A percentile compares a stretch with the other conserved stretches of the same genome.
These are phyloP conservation scores for Caenorhabditis panamensis DNA, from an alignment of 2,888 invertebrate species.

Conservation along the genomic window DNA sequence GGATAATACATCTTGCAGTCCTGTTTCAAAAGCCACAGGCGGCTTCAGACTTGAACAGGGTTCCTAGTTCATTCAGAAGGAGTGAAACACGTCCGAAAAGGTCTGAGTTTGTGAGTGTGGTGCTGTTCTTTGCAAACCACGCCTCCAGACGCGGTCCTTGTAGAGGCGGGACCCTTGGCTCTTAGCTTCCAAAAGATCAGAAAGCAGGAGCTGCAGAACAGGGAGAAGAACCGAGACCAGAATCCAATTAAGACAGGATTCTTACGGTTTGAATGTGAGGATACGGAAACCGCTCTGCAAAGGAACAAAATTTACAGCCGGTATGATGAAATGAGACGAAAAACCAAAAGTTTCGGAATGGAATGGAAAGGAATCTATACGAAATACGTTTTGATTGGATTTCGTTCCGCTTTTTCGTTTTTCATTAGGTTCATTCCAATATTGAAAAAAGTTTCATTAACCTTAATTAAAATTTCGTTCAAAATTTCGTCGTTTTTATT, in stretches of 20 bases:
- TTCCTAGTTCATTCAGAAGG: not conserved
- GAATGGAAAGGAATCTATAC: not conserved
- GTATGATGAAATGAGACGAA: not conserved
- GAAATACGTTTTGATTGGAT: conserved; percentile 1
- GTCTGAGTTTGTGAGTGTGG: not conserved
- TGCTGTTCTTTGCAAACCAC: conserved; percentile 17
- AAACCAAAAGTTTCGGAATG: not conserved
- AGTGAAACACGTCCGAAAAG: not conserved
- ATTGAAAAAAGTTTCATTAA: conserved; percentile 6
- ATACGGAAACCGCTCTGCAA: not conserved
- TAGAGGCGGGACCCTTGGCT: conserved; percentile 21
- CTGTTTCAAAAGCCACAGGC: not conserved
- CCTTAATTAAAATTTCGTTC: not conserved
- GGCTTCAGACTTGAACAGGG: not conserved
- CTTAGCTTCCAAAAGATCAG: conserved; percentile 8
- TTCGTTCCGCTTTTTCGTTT: not conserved
- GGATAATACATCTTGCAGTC: conserved; percentile 23
- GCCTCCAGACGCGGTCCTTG: conserved; percentile 14
- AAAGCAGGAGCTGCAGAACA: not conserved
- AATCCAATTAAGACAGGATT: not conserved
- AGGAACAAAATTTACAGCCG: conserved; percentile 10
- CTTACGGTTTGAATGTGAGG: no score
- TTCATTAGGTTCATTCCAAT: not conserved
- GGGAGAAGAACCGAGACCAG: not conserved
- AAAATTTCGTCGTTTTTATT: no score